phyloP scores from a whole-genome alignment of 64 coral and sea anemone genomes.

The Pocillopora damicornis region DNA sequence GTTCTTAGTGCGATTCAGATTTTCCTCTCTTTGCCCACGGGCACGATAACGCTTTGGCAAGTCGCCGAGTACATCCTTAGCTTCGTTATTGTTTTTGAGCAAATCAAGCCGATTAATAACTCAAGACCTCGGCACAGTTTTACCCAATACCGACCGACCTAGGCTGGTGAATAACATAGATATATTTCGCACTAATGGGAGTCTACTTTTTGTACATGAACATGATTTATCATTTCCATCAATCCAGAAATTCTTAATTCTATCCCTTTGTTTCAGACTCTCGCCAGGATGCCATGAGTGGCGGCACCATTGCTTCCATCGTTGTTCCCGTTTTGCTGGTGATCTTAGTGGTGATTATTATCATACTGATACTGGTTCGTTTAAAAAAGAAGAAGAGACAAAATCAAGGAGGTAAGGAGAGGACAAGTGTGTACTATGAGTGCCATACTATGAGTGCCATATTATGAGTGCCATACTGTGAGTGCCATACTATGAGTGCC shows the following conservation, averaged over 20 bases:
- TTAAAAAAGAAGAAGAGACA: slow-evolving; percentile 23
- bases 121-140: too few species aligned
- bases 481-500: not conserved
- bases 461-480: not conserved
- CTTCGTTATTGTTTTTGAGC: too few species aligned
- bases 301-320: slow-evolving; percentile 4
- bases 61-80: too few species aligned
- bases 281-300: not conserved
- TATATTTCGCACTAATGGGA: too few species aligned
- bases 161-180: too few species aligned
- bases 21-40: too few species aligned
- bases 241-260: not conserved
- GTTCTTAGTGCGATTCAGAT: too few species aligned
- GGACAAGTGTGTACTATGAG: not conserved
- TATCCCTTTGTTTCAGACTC: not conserved
- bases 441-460: not conserved
- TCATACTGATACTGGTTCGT: not conserved
- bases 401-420: slow-evolving; percentile 6
- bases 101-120: too few species aligned
- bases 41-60: too few species aligned
- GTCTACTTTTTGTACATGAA: too few species aligned
- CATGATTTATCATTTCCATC: too few species aligned
- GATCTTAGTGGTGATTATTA: not conserved
- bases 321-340: slow-evolving; percentile 18
- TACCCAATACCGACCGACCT: too few species aligned